Evolutionary conservation across 2,797 vertebrate genomes (phyloP).

Genomic region (Thamnophis elegans): DNA sequence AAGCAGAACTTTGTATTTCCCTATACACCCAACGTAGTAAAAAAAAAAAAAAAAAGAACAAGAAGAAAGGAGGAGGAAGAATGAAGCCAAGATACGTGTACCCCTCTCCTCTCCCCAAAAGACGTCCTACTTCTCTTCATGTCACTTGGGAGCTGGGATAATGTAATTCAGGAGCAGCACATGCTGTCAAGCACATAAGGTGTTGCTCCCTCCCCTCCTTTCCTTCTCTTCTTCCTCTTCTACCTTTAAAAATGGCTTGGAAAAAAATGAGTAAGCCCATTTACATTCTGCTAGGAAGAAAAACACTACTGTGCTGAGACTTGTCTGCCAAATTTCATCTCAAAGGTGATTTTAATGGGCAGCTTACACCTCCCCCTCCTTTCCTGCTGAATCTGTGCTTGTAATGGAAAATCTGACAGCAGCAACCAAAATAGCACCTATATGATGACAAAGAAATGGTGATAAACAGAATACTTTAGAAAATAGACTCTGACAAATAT

Average conservation of each 20-base stretch:
- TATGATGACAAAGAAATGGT: constrained; percentile 67
- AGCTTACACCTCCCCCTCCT: constrained; percentile 37
- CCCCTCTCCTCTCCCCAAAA: not conserved
- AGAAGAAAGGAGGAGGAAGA: not conserved
- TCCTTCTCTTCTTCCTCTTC: constrained; percentile 3
- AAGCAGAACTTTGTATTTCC: not conserved
- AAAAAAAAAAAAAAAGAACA: not conserved
- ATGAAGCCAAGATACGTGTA: not conserved
- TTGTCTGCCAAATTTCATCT: constrained; percentile 55
- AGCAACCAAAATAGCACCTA: constrained; percentile 51
- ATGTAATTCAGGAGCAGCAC: not conserved
- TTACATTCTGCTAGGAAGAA: constrained; percentile 50
- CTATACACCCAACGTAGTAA: not conserved
- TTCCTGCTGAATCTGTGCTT: constrained; percentile 53
- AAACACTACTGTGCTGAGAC: constrained; percentile 27
- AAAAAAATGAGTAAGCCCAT: constrained; percentile 57
- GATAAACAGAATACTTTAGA: constrained; percentile 67
- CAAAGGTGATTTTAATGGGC: constrained; percentile 51
- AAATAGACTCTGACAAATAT: constrained; percentile 61
- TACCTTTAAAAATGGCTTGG: not conserved
- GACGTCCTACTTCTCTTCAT: not conserved
- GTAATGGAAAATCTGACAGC: constrained; percentile 66
- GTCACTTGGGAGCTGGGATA: not conserved
- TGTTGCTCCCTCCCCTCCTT: not conserved
- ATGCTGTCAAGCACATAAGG: not conserved